Evolutionary conservation across 2,888 invertebrate genomes (phyloP).

Genomic region (Brachyopa scutellaris): DNA sequence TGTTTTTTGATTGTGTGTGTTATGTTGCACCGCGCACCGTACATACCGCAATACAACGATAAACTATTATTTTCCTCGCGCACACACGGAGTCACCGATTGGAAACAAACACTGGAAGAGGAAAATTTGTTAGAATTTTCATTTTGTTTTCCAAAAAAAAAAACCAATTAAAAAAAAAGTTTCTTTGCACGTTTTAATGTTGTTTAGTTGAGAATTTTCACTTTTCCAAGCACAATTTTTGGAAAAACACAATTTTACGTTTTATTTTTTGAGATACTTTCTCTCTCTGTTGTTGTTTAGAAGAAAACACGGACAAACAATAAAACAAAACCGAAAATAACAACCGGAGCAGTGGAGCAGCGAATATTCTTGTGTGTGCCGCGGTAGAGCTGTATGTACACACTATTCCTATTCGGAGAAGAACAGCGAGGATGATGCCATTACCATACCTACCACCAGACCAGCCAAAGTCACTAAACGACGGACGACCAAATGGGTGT

Average conservation of each 20-base stretch:
- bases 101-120: constrained; percentile 59
- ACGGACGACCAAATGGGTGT: constrained; percentile 49
- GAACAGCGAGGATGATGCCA: constrained; percentile 63
- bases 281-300: constrained; percentile 24
- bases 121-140: constrained; percentile 58
- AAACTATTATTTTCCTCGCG: constrained; percentile 48
- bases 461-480: constrained; percentile 15
- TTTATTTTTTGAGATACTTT: neutral
- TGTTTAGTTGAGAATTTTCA: neutral
- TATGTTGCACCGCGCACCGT: constrained; percentile 36
- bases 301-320: neutral
- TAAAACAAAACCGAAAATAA: constrained; percentile 19
- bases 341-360: constrained; percentile 58
- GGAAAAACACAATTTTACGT: neutral
- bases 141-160: constrained; percentile 33
- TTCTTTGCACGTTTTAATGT: constrained; percentile 7
- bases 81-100: constrained; percentile 24
- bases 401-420: constrained; percentile 59
- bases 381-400: constrained; percentile 66
- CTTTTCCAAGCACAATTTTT: neutral
- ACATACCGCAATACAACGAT: constrained; percentile 37
- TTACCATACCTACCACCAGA: no score
- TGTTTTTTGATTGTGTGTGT: neutral
- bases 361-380: constrained; percentile 56
- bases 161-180: constrained; percentile 4